Base-by-base conservation (phyloP, 2,113 vertebrate species). In the Chloebia gouldiae region DNA sequence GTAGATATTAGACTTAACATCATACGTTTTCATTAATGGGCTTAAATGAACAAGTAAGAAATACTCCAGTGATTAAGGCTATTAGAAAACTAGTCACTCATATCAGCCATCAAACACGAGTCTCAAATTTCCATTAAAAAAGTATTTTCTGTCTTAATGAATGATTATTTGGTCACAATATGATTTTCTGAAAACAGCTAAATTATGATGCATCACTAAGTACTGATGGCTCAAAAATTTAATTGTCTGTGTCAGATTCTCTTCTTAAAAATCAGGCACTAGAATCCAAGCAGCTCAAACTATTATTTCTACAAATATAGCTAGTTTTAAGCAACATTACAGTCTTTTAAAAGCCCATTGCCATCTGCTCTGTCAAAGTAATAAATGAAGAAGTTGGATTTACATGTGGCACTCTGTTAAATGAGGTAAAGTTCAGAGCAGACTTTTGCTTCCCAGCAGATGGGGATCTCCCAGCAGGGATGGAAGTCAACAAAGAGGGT, bases 391-490 rank as follows among this genome's bases (percentile, higher is more conserved):
- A 96, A 96, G 76, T 87, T 90, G 50, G 47, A 92, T 95, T 95
- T 92, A 92, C 85, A 92, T 91, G 91, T 95, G 88, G 70, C 88
- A 91, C 20, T 86, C 68, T 81, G 59, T 65, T 90, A 88, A 97
- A 96, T 95, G 75, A 94, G 73, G 77, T 88, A 87, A 95, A 96
- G 92, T 96, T 97, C 96, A 87, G 92, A 93, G 90, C 82, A 97
- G 93, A 95, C 87, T 64, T 77, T 85, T 89, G 61, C 81, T 90
- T 89, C 78, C 72, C 56, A 93, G 96, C 97, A 98, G 97, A 98
- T 96, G 97, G 95, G 95, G 88, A 96, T 95, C 96, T 97, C 96
- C 95, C 97, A 95, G 96, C 94, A 96, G 97, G 98, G 88, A 96
- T 94, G 94, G 82, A 86, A 88, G 81, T 93, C 97, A 97, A 96